Evolutionary conservation across 2,113 vertebrate genomes (phyloP).

Genomic region (Campylomormyrus numenius): DNA sequence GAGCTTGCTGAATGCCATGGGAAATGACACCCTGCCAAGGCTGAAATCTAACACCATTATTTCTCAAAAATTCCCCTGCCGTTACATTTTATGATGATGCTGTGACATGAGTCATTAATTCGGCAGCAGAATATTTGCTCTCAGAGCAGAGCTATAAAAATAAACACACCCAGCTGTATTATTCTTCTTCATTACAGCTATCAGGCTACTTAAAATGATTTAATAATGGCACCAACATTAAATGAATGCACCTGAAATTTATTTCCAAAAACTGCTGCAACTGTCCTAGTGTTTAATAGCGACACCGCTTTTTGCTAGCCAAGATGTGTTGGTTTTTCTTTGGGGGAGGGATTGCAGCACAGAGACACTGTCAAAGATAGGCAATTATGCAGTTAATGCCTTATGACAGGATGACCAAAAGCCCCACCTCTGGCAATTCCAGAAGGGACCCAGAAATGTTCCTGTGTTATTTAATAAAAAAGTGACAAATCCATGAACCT

Average conservation of each 20-base stretch:
- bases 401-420: neutral
- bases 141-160: neutral
- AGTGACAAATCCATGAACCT: neutral
- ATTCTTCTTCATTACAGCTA: neutral
- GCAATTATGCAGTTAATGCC: neutral
- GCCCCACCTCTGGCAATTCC: neutral
- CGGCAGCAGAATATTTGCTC: neutral
- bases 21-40: neutral
- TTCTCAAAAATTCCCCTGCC: neutral
- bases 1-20: neutral
- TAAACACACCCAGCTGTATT: neutral
- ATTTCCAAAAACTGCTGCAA: neutral
- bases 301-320: neutral
- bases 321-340: neutral
- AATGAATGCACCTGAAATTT: neutral
- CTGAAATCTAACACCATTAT: neutral
- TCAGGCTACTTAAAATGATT: neutral
- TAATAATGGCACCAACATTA: neutral
- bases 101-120: neutral
- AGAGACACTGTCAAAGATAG: neutral
- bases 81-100: neutral
- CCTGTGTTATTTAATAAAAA: neutral
- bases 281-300: neutral
- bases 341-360: neutral
- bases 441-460: neutral